A percentile compares a stretch with the other conserved stretches of the same genome.
Conservation (phyloP, 2,797 vertebrate species). For the Emys orbicularis region DNA sequence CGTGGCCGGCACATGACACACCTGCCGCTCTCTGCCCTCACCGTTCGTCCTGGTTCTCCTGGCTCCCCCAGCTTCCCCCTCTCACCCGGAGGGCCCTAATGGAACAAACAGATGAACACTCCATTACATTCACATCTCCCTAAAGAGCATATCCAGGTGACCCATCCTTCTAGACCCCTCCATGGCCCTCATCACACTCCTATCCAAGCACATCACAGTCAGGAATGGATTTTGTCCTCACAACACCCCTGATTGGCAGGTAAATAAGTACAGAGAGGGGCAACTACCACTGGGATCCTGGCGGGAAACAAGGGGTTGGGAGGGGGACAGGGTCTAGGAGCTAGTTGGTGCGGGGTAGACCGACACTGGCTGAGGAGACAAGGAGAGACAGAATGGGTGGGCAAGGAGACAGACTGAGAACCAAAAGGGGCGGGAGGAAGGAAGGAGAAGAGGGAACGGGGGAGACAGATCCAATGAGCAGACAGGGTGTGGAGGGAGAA, state of each 20-base stretch:
- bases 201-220: background rate
- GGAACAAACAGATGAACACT: background rate
- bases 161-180: too few relatives aligned
- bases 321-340: background rate
- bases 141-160: background rate
- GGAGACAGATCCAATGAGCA: background rate
- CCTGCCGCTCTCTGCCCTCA: conserved; percentile 71
- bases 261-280: background rate
- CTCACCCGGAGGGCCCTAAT: conserved; percentile 83
- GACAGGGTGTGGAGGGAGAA: background rate
- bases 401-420: background rate
- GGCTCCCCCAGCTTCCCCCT: conserved; percentile 81
- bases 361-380: background rate
- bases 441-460: background rate
- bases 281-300: background rate
- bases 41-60: conserved; percentile 81
- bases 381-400: background rate
- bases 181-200: background rate
- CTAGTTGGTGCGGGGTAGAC: background rate
- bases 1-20: background rate
- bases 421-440: too few relatives aligned
- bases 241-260: background rate
- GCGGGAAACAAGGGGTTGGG: background rate
- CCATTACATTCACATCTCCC: background rate
- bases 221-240: background rate